Evolutionary conservation across 2,797 vertebrate species (phyloP).

Genomic region (Lepilemur ruficaudatus): DNA sequence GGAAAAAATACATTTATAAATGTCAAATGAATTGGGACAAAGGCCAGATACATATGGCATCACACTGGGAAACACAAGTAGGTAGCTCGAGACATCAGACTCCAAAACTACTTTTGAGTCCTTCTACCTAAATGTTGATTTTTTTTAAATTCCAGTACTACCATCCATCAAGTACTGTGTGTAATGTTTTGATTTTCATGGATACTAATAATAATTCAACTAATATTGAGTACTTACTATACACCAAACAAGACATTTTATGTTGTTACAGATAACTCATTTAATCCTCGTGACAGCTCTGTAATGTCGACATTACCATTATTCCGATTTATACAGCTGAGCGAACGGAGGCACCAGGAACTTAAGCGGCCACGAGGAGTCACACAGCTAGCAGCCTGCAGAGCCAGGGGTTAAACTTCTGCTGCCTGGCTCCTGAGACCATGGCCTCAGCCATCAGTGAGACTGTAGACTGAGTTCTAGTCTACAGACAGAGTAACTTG

Average conservation of each 20-base stretch:
- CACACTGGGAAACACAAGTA: not conserved
- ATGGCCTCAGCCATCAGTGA: not conserved
- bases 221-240: not conserved
- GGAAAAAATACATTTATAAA: not conserved
- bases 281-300: not conserved
- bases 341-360: not conserved
- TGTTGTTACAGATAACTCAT: not conserved
- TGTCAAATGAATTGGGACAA: not conserved
- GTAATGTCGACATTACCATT: not conserved
- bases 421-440: not conserved
- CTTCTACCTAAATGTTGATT: not conserved
- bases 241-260: not conserved
- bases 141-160: not conserved
- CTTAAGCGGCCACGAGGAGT: not conserved
- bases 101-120: not conserved
- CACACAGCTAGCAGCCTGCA: not conserved
- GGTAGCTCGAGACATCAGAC: not conserved
- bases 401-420: not conserved
- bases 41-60: not conserved
- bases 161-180: not conserved
- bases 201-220: not conserved
- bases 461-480: not conserved
- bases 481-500: not conserved
- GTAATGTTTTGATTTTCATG: not conserved
- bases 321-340: not conserved